Base-by-base conservation (phyloP, 1,140 invertebrate species). In the Hetaerina americana region DNA sequence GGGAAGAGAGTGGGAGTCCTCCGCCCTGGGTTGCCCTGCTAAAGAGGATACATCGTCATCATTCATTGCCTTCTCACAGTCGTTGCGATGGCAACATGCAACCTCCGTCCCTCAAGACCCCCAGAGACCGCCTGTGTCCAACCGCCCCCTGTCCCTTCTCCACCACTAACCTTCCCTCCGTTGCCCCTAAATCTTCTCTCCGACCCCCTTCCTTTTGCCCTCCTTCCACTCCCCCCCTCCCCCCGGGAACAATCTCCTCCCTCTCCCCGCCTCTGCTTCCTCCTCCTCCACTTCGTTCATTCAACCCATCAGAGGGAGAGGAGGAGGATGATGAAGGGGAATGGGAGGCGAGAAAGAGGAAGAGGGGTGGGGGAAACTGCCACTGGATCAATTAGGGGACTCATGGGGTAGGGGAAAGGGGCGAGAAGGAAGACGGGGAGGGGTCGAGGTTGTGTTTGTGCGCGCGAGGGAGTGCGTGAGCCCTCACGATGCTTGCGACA, bases 61-160 rank as follows among this genome's bases (percentile, higher is more conserved):
- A 57, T 57, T 57, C 40, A 57, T 10, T n/a, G 40, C 40, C 2
- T 8, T 40, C 31, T 8, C 31, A 5, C 66, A 10, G 66, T 10
- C 68, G 68, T 26, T n/a, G 68, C 68, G 26, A 69, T 69, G 68
- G n/a, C 68, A 26, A 69, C 68, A 27, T 26, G 66, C 66, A 26
- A 24, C 26, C 66, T 26, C 66, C 66, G 66, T 5, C 24, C 66
- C 5, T 5, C 66, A 26, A 67, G 66, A 24, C 69, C 22, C 69
- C 6, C n/a, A n/a, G n/a, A n/a, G n/a, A n/a, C n/a, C n/a, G n/a
- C n/a, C n/a, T n/a, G n/a, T n/a, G n/a, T n/a, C n/a, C n/a, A n/a
- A n/a, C n/a, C n/a, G n/a, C n/a, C n/a, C n/a, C n/a, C n/a, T n/a
- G n/a, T n/a, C n/a, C n/a, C n/a, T n/a, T n/a, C n/a, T n/a, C n/a